These are phyloP conservation scores for Pantelozetes paolii DNA, from an alignment of 2,888 invertebrate genomes.

Conservation along the genomic window DNA sequence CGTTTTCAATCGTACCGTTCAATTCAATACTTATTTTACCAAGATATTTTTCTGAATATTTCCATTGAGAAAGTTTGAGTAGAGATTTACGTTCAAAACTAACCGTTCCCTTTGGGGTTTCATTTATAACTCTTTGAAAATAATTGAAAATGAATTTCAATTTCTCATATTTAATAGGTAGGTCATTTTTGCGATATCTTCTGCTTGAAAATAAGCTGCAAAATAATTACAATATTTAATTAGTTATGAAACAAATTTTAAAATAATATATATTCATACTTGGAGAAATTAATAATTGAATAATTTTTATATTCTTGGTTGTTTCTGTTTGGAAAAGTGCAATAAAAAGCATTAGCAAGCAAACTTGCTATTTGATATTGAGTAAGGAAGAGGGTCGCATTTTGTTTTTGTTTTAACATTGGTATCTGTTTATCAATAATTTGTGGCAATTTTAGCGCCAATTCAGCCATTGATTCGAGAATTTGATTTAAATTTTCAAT, in stretches of 20 bases:
- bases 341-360: constrained; percentile 90
- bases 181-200: constrained; percentile 53
- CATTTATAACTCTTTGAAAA: constrained; percentile 57
- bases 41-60: constrained; percentile 58
- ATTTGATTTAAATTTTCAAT: neutral
- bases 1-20: constrained; percentile 76
- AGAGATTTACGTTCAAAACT: constrained; percentile 71
- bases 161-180: constrained; percentile 64
- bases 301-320: constrained; percentile 57
- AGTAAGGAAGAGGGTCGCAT: constrained; percentile 59
- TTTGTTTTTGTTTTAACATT: constrained; percentile 65
- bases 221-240: neutral
- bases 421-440: constrained; percentile 62
- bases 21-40: constrained; percentile 67
- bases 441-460: constrained; percentile 37
- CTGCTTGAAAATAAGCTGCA: neutral
- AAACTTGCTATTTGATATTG: constrained; percentile 72
- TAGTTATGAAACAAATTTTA: too few species aligned
- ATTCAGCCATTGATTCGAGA: constrained; percentile 32
- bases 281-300: constrained; percentile 72
- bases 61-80: constrained; percentile 63
- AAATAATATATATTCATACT: constrained; percentile 53
- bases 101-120: constrained; percentile 66
- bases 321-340: constrained; percentile 65
- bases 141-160: constrained; percentile 84